Conservation (phyloP, 2,113 vertebrate genomes). For the Propithecus coquereli region DNA sequence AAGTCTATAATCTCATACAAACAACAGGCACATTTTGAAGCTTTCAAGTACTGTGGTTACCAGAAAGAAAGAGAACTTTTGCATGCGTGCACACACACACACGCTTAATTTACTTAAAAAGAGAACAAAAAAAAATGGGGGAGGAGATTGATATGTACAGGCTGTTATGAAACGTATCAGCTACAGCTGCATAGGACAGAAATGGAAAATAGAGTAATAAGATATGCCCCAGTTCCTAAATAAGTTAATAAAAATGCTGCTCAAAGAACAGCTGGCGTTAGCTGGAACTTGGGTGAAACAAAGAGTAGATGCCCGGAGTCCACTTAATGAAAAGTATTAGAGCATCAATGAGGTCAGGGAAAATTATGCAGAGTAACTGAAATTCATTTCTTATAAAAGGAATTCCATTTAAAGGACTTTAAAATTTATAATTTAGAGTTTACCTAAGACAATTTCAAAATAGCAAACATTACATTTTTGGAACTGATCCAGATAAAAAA, state of each 20-base stretch:
- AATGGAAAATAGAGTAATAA: constrained; percentile 79
- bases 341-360: constrained; percentile 60
- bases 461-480: constrained; percentile 40
- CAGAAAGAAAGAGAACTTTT: background rate
- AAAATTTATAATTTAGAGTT: constrained; percentile 57
- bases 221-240: constrained; percentile 80
- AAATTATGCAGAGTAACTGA: constrained; percentile 62
- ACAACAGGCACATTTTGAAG: background rate
- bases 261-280: constrained; percentile 83
- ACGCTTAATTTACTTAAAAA: constrained; percentile 38
- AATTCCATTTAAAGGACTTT: constrained; percentile 55
- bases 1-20: constrained; percentile 6
- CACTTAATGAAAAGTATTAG: constrained; percentile 68
- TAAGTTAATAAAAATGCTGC: constrained; percentile 78
- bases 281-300: constrained; percentile 79
- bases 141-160: constrained; percentile 62
- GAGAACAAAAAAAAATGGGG: constrained; percentile 32
- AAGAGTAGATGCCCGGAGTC: constrained; percentile 65
- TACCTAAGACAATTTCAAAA: constrained; percentile 28
- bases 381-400: constrained; percentile 48
- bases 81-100: background rate
- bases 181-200: constrained; percentile 74
- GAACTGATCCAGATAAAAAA: constrained; percentile 25
- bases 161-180: constrained; percentile 77
- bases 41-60: background rate